phyloP scores from a whole-genome alignment of 2,888 invertebrate species.

The Cephalotes varians region DNA sequence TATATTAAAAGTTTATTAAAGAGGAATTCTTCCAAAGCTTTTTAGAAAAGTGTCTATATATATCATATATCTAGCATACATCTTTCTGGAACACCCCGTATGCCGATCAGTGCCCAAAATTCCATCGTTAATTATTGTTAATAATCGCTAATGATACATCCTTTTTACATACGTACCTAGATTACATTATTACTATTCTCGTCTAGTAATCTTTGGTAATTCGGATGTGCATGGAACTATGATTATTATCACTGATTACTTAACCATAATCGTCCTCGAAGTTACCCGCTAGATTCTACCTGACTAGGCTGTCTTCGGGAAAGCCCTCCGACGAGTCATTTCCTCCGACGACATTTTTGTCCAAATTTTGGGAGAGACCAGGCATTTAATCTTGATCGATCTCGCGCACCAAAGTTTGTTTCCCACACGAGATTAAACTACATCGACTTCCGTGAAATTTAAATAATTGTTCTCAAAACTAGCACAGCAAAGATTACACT shows the following conservation, averaged over 20 bases:
- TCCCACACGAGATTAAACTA: not conserved
- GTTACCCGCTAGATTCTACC: conserved; percentile 22
- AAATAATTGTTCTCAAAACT: conserved; percentile 4
- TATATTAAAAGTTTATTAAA: not conserved
- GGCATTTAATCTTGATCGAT: conserved; percentile 48
- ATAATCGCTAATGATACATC: conserved; percentile 30
- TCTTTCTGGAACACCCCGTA: conserved; percentile 32
- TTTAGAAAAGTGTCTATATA: not conserved
- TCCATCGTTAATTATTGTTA: conserved; percentile 16
- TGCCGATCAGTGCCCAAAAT: not conserved
- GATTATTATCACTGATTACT: conserved; percentile 83
- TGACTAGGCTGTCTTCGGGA: conserved; percentile 18
- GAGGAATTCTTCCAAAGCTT: not conserved
- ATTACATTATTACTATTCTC: conserved; percentile 64
- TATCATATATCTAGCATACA: not conserved
- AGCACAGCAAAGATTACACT: not conserved
- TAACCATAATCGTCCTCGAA: conserved; percentile 71
- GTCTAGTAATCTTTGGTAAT: conserved; percentile 82
- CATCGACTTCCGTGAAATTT: not conserved
- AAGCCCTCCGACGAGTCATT: not conserved
- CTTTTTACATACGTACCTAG: conserved; percentile 55
- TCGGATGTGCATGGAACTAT: conserved; percentile 85
- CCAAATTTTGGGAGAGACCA: conserved; percentile 33
- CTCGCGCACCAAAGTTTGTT: conserved; percentile 38
- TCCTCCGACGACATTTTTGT: not conserved